Base-by-base conservation (phyloP, 2,113 vertebrate genomes). In the Heterotilapia buettikoferi region DNA sequence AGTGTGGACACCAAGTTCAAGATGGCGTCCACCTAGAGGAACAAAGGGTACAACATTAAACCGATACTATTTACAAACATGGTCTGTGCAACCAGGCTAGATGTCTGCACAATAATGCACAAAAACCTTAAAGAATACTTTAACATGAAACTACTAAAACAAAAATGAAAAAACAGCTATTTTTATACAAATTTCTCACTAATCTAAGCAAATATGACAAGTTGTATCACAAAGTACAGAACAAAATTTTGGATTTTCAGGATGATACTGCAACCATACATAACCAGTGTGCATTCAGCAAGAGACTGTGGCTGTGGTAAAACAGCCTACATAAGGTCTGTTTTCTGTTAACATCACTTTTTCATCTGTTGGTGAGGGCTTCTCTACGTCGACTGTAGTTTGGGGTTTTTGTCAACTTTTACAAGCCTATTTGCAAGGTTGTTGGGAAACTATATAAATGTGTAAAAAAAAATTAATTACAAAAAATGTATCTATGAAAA, bases 1-100 rank as follows among this genome's bases (percentile, higher is more conserved):
- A 99, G 95, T 0, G 98, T 99, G 6, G 98, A 98, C 12, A 98
- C 98, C 89, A 99, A 95, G 88, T 95, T 99, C 96, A 99, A 97
- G 93, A 99, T 99, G 13, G 98, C 96, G 90, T 99, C 99, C 93
- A 99, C 99, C 99, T 99, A 86, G 13, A 81, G 11, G 57, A 12
- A 90, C 1, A 59, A 59, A 47, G 1, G 8, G 54, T 59, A 0
- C 24, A 43, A n/a, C 6, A 8, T 50, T 50, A 76, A 50, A 78
- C 9, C 16, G 6, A 12, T 10, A 29, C 14, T 2, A 76, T 45
- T 18, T 6, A 76, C 21, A 29, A 47, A 43, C n/a, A 56, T 5
- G 12, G 11, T 57, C 43, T 50, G 14, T 19, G 31, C 19, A 31
- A 50, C 16, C 43, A 19, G 9, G 18, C 18, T 9, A 45, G 33